Conservation (phyloP, 2,888 invertebrate genomes). For the Drosophila tanythrix region DNA sequence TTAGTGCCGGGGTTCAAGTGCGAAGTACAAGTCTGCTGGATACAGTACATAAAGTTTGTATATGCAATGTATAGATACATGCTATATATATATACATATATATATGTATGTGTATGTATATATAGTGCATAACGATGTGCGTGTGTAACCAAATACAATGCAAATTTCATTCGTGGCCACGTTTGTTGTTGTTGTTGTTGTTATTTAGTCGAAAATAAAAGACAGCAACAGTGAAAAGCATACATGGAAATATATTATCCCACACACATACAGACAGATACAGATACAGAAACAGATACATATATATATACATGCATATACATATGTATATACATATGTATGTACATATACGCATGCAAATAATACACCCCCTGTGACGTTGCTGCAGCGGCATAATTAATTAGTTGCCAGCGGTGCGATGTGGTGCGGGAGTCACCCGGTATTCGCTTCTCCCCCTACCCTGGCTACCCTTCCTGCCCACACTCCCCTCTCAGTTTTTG, state of each 20-base stretch:
- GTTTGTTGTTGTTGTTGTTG: conserved; percentile 42
- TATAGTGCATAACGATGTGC: conserved; percentile 50
- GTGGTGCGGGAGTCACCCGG: neutral
- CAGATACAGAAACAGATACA: conserved; percentile 2
- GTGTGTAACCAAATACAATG: conserved; percentile 81
- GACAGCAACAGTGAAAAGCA: no score
- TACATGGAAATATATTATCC: conserved; percentile 65
- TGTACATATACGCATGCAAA: conserved; percentile 47
- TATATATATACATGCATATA: neutral
- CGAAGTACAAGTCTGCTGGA: conserved; percentile 24
- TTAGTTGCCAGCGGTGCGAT: conserved; percentile 68
- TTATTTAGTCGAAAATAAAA: conserved; percentile 58
- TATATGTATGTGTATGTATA: conserved; percentile 6
- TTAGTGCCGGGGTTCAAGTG: conserved; percentile 20
- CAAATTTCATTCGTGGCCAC: conserved; percentile 60
- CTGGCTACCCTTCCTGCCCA: neutral
- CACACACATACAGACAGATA: conserved; percentile 36
- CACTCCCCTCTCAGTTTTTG: conserved; percentile 9
- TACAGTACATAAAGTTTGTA: conserved; percentile 9
- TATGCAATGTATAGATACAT: conserved; percentile 3
- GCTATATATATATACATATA: neutral
- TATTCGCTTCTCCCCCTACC: neutral
- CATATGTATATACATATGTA: neutral
- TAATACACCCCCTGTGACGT: conserved; percentile 79
- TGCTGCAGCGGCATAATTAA: conserved; percentile 77